Evolutionary conservation across 2,888 invertebrate genomes (phyloP).

Genomic region (Mycalesis mineus): DNA sequence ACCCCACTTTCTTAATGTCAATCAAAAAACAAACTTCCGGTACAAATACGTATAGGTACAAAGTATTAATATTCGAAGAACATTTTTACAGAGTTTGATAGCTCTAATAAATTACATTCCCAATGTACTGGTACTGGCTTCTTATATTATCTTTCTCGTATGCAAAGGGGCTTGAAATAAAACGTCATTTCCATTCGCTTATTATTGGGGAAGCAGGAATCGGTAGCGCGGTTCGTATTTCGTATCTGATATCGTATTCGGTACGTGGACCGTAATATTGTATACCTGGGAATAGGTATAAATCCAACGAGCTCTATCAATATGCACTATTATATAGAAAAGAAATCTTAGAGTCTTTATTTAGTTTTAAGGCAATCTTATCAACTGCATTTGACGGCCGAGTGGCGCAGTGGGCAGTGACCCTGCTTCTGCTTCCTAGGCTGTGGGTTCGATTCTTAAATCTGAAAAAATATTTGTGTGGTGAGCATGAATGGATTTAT

Average conservation of each 20-base stretch:
- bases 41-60: neutral
- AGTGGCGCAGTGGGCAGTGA: no score
- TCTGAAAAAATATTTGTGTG: no score
- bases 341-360: no score
- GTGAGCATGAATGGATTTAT: no score
- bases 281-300: neutral
- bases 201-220: constrained; percentile 9
- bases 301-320: neutral
- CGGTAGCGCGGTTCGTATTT: constrained; percentile 9
- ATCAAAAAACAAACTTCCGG: no score
- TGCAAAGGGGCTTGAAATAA: constrained; percentile 13
- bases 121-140: neutral
- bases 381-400: no score
- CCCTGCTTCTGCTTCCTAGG: no score
- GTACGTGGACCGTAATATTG: neutral
- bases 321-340: no score
- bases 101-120: constrained; percentile 4
- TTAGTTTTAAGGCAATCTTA: no score
- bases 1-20: no score
- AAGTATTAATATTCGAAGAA: neutral
- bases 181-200: constrained; percentile 15
- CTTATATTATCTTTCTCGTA: constrained; percentile 7
- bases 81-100: neutral
- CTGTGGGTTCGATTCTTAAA: no score
- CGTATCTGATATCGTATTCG: constrained; percentile 8